Evolutionary conservation across 2,888 invertebrate species (phyloP), one percentile per base, ranked within the genome.

Genomic region (Dynastes hyllus): DNA sequence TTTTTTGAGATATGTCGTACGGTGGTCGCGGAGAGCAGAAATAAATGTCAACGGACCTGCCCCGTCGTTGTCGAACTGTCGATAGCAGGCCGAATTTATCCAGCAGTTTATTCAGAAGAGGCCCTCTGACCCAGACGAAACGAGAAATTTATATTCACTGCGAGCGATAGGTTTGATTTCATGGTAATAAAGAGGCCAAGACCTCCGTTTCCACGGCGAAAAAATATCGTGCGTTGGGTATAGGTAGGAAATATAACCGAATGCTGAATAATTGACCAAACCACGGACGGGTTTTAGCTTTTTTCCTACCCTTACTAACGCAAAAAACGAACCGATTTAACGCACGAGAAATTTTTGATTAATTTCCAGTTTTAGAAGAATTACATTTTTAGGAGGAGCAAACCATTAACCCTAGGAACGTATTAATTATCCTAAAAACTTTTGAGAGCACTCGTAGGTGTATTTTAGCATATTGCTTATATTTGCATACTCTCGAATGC

Each of bases 131-230:
- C 40, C 61, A 50, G 11, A 40, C 27, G 45, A 63, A 75, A 75
- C 63, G 61, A 61, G 73, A 75, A 75, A 75, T 75, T 75, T 75
- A 75, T 75, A 75, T 75, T 75, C 73, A 75, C 73, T 75, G 73
- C 58, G 27, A 75, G 73, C 73, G 73, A 75, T 75, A 75, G 73
- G 73, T 61, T 58, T 75, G 73, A 75, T 75, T 75, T 61, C 73
- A 58, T 61, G 61, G 73, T 61, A 75, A 75, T 75, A 75, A 75
- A 75, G 73, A 45, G 27, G 22, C 27, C 73, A 50, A 27, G 45
- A 50, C 50, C 51, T 27, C 51, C n/a, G 9, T 51, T 69, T 69
- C 29, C 53, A 29, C 11, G 11, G 50, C 29, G 51, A 29, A 69
- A 69, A 51, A 69, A 53, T 50, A 67, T 16, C 50, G 51, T 51